Percentiles rank a stretch among this genome's conserved stretches.
phyloP scores from a whole-genome alignment of 2,888 invertebrate genomes.

The Cosmopolites sordidus region DNA sequence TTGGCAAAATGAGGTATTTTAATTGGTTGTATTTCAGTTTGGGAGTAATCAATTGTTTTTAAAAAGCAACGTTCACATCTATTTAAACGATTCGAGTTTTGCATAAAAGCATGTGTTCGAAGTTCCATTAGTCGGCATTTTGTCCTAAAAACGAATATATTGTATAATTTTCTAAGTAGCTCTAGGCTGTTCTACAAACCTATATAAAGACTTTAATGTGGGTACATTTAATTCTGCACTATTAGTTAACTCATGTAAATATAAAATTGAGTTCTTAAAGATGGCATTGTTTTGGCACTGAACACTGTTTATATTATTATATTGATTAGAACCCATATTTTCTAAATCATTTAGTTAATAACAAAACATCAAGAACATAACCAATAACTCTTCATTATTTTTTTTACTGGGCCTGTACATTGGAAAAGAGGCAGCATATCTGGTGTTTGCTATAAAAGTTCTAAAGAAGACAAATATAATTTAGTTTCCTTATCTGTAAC shows the following conservation, averaged over 20 bases:
- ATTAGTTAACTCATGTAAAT: conserved; percentile 12
- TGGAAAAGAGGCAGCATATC: too few species aligned
- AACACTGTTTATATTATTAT: conserved; percentile 12
- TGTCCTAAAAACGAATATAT: conserved; percentile 16
- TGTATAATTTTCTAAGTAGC: too few species aligned
- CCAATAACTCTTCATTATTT: too few species aligned
- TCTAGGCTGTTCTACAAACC: conserved; percentile 21
- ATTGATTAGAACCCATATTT: too few species aligned
- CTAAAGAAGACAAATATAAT: too few species aligned
- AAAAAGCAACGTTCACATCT: conserved; percentile 34
- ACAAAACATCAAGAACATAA: too few species aligned
- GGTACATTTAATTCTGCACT: conserved; percentile 15
- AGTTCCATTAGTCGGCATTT: conserved; percentile 22
- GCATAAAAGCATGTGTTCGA: conserved; percentile 22
- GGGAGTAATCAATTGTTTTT: conserved; percentile 24
- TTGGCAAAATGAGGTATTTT: conserved; percentile 29
- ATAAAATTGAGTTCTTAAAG: conserved; percentile 18
- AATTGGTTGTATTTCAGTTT: conserved; percentile 22
- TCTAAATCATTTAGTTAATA: too few species aligned
- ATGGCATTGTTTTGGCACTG: conserved; percentile 17
- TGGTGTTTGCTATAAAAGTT: too few species aligned
- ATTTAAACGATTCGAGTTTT: conserved; percentile 19
- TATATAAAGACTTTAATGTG: conserved; percentile 31
- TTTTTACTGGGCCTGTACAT: too few species aligned
- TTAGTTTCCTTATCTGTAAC: too few species aligned